Conservation (phyloP, 2,113 vertebrate species). For the Psilopogon haemacephalus region DNA sequence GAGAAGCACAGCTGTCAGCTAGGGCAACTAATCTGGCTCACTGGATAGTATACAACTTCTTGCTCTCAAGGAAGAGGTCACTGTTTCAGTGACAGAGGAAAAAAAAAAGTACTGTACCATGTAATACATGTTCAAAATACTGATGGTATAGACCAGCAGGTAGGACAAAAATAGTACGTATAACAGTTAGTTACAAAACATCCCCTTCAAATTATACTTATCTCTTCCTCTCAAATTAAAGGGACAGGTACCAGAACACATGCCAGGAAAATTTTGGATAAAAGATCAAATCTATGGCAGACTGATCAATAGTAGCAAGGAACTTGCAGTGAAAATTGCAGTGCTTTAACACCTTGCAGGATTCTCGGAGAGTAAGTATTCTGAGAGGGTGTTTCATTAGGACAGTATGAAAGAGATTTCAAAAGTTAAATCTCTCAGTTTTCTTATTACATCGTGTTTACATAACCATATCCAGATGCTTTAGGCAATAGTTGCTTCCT, state of each 20-base stretch:
- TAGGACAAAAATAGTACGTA: not conserved
- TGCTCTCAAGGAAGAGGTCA: not conserved
- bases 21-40: not conserved
- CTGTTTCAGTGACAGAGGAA: not conserved
- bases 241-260: not conserved
- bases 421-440: constrained; percentile 43
- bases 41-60: not conserved
- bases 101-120: not conserved
- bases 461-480: constrained; percentile 67
- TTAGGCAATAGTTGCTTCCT: constrained; percentile 57
- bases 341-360: not conserved
- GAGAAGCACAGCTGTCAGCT: not conserved
- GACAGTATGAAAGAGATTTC: constrained; percentile 34
- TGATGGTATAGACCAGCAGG: not conserved
- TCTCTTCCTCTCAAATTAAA: not conserved
- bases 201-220: not conserved
- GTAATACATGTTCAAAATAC: not conserved
- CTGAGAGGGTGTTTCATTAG: not conserved
- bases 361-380: constrained; percentile 11
- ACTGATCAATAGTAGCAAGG: not conserved
- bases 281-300: not conserved
- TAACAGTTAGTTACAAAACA: not conserved
- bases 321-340: not conserved
- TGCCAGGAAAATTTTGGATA: not conserved
- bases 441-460: constrained; percentile 53